Evolutionary conservation across 2,797 vertebrate species (phyloP).

Genomic region (Helicolenus hilgendorfi): DNA sequence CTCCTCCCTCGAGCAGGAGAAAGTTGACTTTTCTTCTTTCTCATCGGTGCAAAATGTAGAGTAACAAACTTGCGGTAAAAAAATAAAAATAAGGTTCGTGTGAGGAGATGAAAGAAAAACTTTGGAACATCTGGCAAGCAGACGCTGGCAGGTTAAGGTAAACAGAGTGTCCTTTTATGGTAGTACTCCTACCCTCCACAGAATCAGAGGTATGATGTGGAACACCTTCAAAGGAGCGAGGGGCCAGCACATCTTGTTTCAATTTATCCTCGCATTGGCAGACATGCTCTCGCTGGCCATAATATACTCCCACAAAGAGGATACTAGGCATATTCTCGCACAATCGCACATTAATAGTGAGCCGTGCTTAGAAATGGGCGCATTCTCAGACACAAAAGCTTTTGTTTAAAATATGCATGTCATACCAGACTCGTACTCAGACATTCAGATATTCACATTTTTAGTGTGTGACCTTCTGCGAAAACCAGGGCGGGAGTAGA

Average conservation of each 20-base stretch:
- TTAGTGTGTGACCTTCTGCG: constrained; percentile 80
- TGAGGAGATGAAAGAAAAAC: constrained; percentile 87
- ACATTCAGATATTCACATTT: constrained; percentile 69
- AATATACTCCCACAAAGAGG: constrained; percentile 82
- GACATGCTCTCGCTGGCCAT: constrained; percentile 82
- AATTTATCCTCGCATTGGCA: constrained; percentile 86
- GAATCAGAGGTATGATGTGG: constrained; percentile 89
- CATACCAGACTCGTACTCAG: constrained; percentile 9
- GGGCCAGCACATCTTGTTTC: constrained; percentile 90
- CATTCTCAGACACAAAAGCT: constrained; percentile 62
- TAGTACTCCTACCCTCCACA: constrained; percentile 80
- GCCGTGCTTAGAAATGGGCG: constrained; percentile 16
- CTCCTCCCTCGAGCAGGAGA: constrained; percentile 60
- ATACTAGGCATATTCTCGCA: constrained; percentile 57
- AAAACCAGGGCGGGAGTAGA: constrained; percentile 76
- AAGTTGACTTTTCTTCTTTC: constrained; percentile 77
- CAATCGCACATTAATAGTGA: constrained; percentile 47
- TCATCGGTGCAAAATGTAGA: constrained; percentile 67
- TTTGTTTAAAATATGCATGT: constrained; percentile 29
- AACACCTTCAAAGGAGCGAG: constrained; percentile 89
- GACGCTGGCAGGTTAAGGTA: constrained; percentile 90
- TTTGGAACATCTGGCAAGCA: constrained; percentile 89
- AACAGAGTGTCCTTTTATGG: constrained; percentile 91
- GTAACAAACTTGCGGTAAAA: constrained; percentile 76
- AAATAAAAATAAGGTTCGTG: constrained; percentile 78